phyloP scores from a whole-genome alignment of 2,888 invertebrate genomes.

The Sarcophaga carnaria region DNA sequence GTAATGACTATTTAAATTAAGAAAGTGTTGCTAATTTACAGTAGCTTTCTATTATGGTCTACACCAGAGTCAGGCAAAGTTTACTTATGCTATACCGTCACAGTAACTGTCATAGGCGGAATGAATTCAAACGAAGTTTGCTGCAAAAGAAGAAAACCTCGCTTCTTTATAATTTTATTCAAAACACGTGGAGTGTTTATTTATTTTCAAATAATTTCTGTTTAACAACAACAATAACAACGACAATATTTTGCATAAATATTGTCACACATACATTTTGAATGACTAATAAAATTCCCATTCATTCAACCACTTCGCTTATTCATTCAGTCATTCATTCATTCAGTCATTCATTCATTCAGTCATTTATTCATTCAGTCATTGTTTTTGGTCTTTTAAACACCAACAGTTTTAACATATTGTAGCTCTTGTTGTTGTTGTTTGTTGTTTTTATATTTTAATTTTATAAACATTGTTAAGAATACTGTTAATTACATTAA shows the following conservation, averaged over 20 bases:
- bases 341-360: background rate
- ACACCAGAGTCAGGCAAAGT: no score
- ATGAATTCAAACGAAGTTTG: no score
- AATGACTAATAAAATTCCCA: slow-evolving; percentile 38
- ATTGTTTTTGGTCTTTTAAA: slow-evolving; percentile 32
- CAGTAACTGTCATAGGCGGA: no score
- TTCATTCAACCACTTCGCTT: background rate
- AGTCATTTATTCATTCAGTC: background rate
- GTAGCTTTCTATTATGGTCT: no score
- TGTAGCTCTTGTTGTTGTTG: slow-evolving; percentile 13
- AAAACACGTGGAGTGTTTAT: no score
- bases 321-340: background rate
- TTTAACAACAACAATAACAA: background rate
- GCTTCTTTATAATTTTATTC: no score
- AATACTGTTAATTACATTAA: slow-evolving; percentile 59
- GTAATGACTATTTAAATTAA: no score
- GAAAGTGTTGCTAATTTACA: no score
- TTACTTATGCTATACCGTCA: no score
- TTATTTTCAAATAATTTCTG: background rate
- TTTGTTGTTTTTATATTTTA: background rate
- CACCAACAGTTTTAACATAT: slow-evolving; percentile 14
- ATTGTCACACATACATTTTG: slow-evolving; percentile 34
- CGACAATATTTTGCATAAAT: slow-evolving; percentile 5
- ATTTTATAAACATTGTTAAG: slow-evolving; percentile 52
- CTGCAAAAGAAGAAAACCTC: no score